phyloP scores from a whole-genome alignment of 2,113 vertebrate genomes.

The Dasyprocta punctata region DNA sequence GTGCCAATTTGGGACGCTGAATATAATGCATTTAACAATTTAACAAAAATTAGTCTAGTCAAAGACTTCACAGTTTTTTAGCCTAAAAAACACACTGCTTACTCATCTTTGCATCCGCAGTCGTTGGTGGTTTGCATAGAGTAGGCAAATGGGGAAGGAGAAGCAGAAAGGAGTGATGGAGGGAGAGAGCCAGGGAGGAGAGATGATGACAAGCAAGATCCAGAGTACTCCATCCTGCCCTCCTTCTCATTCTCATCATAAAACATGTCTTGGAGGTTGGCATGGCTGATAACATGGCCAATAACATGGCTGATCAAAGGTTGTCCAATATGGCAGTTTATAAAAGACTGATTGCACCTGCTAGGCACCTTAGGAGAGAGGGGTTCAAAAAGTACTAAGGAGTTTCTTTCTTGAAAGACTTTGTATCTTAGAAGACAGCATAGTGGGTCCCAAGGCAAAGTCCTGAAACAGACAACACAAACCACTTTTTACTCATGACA shows the following conservation, averaged over 20 bases:
- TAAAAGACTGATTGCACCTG: neutral
- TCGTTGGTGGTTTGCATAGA: neutral
- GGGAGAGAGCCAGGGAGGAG: no score
- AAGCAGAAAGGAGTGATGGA: neutral
- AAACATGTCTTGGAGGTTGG: neutral
- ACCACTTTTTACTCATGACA: constrained; percentile 23
- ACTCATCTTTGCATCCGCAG: neutral
- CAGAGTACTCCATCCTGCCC: neutral
- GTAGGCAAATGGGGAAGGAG: neutral
- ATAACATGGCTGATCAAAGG: neutral
- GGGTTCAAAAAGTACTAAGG: neutral
- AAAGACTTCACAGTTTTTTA: neutral
- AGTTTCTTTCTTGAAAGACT: neutral
- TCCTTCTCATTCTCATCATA: neutral
- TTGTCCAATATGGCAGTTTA: neutral
- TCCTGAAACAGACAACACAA: constrained; percentile 19
- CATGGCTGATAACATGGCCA: neutral
- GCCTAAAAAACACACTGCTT: neutral
- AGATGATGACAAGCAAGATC: neutral
- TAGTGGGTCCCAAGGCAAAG: neutral
- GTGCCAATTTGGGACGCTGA: neutral
- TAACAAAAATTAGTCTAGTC: neutral
- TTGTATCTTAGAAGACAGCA: neutral
- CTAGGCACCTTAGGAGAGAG: neutral
- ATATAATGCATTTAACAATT: neutral